Conservation (phyloP, 2,797 vertebrate species). For the Champsocephalus gunnari region DNA sequence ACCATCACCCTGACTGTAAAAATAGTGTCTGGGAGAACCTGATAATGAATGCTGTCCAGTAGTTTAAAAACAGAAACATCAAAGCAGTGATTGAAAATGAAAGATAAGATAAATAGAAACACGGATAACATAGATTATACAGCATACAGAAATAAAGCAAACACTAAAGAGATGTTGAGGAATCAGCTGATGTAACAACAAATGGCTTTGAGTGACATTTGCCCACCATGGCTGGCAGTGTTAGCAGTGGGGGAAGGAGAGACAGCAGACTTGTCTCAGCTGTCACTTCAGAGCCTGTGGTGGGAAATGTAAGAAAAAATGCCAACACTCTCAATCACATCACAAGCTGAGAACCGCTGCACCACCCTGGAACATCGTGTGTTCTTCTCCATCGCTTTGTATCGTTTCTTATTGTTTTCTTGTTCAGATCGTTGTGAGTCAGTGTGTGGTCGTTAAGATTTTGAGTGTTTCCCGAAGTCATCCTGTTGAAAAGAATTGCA, state of each 20-base stretch:
- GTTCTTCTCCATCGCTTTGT: slow-evolving; percentile 38
- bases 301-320: slow-evolving; percentile 49
- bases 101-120: neutral
- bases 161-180: neutral
- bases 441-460: slow-evolving; percentile 32
- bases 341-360: slow-evolving; percentile 15
- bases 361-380: slow-evolving; percentile 52
- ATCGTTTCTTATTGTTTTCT: slow-evolving; percentile 23
- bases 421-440: slow-evolving; percentile 32
- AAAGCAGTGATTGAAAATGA: neutral
- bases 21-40: slow-evolving; percentile 41
- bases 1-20: slow-evolving; percentile 61
- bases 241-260: slow-evolving; percentile 40
- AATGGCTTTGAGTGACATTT: slow-evolving; percentile 62
- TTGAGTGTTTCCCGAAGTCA: slow-evolving; percentile 51
- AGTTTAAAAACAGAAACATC: slow-evolving; percentile 2
- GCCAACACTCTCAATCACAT: slow-evolving; percentile 57
- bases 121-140: neutral
- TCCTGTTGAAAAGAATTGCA: slow-evolving; percentile 40
- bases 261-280: slow-evolving; percentile 65
- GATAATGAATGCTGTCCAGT: slow-evolving; percentile 16
- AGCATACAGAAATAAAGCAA: neutral
- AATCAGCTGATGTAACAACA: slow-evolving; percentile 21
- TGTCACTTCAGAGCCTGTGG: slow-evolving; percentile 66
- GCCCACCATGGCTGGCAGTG: slow-evolving; percentile 39